Percentiles rank a stretch among this genome's conserved stretches.
Conservation (phyloP, 2,888 invertebrate species). For the Xylota sylvarum region DNA sequence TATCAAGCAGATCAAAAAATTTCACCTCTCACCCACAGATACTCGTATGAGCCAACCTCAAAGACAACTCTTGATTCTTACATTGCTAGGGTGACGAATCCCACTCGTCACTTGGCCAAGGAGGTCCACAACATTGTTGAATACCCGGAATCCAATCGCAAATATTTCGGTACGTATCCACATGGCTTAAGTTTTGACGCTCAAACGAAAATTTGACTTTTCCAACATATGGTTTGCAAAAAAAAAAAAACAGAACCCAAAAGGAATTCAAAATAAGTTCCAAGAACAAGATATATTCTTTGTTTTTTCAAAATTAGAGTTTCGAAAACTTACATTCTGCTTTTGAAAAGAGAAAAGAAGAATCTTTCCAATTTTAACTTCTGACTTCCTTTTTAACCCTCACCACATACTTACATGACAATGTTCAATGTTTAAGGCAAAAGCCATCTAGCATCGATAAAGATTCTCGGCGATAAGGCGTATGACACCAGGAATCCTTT, state of each 20-base stretch:
- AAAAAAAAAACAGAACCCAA: slow-evolving; percentile 37
- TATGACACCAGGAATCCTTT: slow-evolving; percentile 91
- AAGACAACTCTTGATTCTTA: slow-evolving; percentile 88
- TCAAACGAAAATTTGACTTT: slow-evolving; percentile 48
- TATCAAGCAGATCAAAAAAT: not conserved
- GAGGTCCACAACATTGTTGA: slow-evolving; percentile 88
- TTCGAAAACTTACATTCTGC: slow-evolving; percentile 21
- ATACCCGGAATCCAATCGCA: slow-evolving; percentile 89
- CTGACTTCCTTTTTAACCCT: slow-evolving; percentile 64
- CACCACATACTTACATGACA: slow-evolving; percentile 53
- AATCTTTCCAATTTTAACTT: slow-evolving; percentile 25
- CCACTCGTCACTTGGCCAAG: slow-evolving; percentile 87
- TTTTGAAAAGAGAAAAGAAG: slow-evolving; percentile 43
- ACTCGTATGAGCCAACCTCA: slow-evolving; percentile 84
- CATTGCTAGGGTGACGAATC: slow-evolving; percentile 89
- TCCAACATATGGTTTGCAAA: slow-evolving; percentile 35
- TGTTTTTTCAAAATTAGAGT: slow-evolving; percentile 39
- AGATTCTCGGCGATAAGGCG: slow-evolving; percentile 92
- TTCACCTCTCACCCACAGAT: slow-evolving; percentile 74
- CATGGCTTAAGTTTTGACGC: slow-evolving; percentile 24
- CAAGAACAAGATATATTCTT: not conserved
- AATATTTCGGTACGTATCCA: slow-evolving; percentile 87
- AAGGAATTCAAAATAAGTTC: slow-evolving; percentile 51
- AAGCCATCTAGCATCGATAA: slow-evolving; percentile 93
- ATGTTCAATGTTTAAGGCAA: slow-evolving; percentile 86